These are phyloP conservation scores for Lytechinus variegatus DNA, from an alignment of 35 echinoderm and acorn worm species.

Conservation along the genomic window DNA sequence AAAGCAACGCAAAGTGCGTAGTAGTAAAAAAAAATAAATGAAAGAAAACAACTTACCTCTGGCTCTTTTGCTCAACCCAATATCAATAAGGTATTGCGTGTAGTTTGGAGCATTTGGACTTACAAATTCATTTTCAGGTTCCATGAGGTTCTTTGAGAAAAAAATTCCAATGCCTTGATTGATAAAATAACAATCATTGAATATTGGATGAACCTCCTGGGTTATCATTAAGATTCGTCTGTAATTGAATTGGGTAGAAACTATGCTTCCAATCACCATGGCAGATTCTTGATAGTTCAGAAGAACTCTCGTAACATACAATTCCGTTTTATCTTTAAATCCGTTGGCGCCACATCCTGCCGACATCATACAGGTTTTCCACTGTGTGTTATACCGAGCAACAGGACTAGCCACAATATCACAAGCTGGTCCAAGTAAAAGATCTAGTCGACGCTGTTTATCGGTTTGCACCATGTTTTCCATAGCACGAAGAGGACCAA, in stretches of 20 bases:
- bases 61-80: background rate
- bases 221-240: background rate
- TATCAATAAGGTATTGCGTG: constrained; percentile 5
- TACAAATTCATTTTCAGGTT: background rate
- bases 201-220: background rate
- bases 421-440: constrained; percentile 68
- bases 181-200: constrained; percentile 37
- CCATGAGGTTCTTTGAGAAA: background rate
- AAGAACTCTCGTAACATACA: constrained; percentile 51
- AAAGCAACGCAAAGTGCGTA: background rate
- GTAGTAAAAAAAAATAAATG: background rate
- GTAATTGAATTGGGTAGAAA: constrained; percentile 34
- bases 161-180: constrained; percentile 13
- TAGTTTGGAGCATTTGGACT: constrained; percentile 23
- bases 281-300: background rate
- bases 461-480: background rate
- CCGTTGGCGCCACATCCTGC: constrained; percentile 30
- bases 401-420: constrained; percentile 60
- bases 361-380: constrained; percentile 62
- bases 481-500: constrained; percentile 23
- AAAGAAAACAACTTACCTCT: background rate
- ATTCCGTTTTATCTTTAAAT: constrained; percentile 44
- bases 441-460: constrained; percentile 25
- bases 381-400: constrained; percentile 54
- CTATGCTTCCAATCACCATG: background rate